Conservation (phyloP, 2,797 vertebrate genomes). For the Xyrichtys novacula region DNA sequence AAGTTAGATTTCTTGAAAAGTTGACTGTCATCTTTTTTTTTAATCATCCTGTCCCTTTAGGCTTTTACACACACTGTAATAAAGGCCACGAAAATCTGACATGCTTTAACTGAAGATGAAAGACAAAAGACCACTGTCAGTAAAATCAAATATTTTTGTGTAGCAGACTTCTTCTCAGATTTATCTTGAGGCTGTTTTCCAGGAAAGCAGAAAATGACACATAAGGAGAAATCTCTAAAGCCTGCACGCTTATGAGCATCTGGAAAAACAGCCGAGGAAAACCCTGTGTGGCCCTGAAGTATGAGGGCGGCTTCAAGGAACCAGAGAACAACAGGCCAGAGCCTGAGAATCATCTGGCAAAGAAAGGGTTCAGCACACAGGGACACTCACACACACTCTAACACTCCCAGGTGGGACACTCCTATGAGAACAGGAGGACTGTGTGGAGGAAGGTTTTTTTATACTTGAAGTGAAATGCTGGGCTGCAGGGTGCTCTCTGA, state of each 20-base stretch:
- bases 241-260: constrained; percentile 43
- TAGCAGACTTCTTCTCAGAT: not conserved
- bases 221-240: constrained; percentile 19
- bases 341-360: constrained; percentile 59
- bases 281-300: constrained; percentile 20
- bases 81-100: constrained; percentile 1
- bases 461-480: constrained; percentile 82
- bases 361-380: constrained; percentile 54
- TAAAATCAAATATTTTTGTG: not conserved
- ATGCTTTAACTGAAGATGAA: constrained; percentile 8
- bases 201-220: constrained; percentile 33
- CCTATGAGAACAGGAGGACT: constrained; percentile 26
- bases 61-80: not conserved
- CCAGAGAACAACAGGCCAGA: constrained; percentile 43
- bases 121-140: constrained; percentile 8
- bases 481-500: constrained; percentile 81
- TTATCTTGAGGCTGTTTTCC: constrained; percentile 12
- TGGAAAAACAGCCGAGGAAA: constrained; percentile 24
- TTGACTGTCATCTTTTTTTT: constrained; percentile 10
- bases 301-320: constrained; percentile 29
- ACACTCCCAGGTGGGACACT: constrained; percentile 71
- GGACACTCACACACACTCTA: constrained; percentile 50
- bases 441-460: constrained; percentile 51
- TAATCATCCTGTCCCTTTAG: constrained; percentile 4
- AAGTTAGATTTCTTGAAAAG: constrained; percentile 40